Percentiles rank a stretch among this genome's conserved stretches.
phyloP scores from a whole-genome alignment of 2,888 invertebrate species.

The Drosophila meridiana region DNA sequence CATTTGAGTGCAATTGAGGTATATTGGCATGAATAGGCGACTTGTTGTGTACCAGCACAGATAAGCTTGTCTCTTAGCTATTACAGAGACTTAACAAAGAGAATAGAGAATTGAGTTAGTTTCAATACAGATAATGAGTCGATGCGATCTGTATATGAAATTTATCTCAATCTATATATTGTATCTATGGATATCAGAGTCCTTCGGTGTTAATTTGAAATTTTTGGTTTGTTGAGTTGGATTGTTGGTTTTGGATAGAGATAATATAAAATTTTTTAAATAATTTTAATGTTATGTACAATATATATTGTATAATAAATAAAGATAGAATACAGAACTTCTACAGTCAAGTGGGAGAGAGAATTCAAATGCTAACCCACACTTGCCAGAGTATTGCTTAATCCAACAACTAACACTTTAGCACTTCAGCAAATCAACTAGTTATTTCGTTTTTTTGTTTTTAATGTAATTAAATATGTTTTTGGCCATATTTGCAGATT shows the following conservation, averaged over 20 bases:
- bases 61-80: background rate
- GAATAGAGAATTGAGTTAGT: background rate
- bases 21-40: background rate
- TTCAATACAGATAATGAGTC: background rate
- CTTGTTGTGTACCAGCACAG: background rate
- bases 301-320: too few relatives aligned
- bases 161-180: too few relatives aligned
- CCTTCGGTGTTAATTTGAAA: too few relatives aligned
- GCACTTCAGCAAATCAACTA: too few relatives aligned
- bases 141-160: too few relatives aligned
- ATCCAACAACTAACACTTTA: too few relatives aligned
- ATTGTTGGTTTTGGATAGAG: too few relatives aligned
- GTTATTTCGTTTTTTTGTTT: background rate
- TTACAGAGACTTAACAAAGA: background rate
- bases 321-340: background rate
- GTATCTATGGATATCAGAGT: too few relatives aligned
- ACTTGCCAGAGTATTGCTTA: background rate
- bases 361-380: background rate
- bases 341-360: background rate
- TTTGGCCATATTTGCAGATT: slow-evolving; percentile 87
- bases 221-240: too few relatives aligned
- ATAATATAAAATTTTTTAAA: too few relatives aligned
- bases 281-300: too few relatives aligned
- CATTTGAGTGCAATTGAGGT: background rate
- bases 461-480: slow-evolving; percentile 10